Conservation (phyloP, 2,888 invertebrate species). For the Polymixis lichenea region DNA sequence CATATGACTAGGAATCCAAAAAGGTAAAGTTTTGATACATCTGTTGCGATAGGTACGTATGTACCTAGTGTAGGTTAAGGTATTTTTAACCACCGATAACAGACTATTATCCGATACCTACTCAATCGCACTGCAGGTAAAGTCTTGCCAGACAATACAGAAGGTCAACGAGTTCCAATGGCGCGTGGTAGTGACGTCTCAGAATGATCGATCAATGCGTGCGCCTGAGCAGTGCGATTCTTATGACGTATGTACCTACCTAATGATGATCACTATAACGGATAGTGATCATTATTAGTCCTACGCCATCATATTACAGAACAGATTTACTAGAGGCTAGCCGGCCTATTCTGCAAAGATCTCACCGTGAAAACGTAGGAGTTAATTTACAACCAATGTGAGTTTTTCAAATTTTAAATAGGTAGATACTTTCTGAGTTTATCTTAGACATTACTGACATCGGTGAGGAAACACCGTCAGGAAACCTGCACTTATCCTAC, state of each 20-base stretch:
- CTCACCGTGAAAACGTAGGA: background rate
- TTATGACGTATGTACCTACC: background rate
- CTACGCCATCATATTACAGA: no score
- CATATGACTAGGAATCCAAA: no score
- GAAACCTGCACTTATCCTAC: background rate
- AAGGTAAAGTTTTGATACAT: no score
- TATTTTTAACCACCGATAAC: no score
- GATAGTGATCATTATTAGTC: no score
- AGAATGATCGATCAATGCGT: background rate
- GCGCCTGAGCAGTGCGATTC: background rate
- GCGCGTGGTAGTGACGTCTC: background rate
- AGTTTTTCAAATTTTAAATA: background rate
- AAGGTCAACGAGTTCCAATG: background rate
- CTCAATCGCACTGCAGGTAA: background rate
- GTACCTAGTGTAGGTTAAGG: no score
- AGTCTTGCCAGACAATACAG: background rate
- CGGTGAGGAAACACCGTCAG: background rate
- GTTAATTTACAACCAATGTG: no score
- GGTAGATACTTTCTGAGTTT: background rate
- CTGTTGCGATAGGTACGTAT: no score
- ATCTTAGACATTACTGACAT: background rate
- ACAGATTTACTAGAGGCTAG: no score
- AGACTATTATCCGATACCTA: background rate
- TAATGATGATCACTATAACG: background rate
- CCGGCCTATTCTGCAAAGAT: background rate